Percentiles rank a stretch among this genome's conserved stretches.
Evolutionary conservation across 2,888 invertebrate species (phyloP).

Genomic region (Agriopis leucophaearia): DNA sequence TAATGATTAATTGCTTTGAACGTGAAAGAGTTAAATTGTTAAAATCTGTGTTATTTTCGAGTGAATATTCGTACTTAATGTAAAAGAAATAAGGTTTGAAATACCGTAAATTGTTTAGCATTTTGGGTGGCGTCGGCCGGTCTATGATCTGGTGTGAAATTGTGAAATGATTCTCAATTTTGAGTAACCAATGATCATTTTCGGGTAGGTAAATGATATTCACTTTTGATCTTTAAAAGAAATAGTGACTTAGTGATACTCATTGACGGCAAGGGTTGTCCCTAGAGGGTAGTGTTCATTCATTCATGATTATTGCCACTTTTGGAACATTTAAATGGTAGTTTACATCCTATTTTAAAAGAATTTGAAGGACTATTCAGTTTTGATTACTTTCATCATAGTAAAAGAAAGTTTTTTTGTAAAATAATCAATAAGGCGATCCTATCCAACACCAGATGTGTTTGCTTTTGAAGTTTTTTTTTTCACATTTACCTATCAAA

Average conservation of each 20-base stretch:
- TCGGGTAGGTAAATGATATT: slow-evolving; percentile 35
- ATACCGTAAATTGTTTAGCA: slow-evolving; percentile 48
- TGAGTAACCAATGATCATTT: slow-evolving; percentile 47
- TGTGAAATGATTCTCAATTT: slow-evolving; percentile 42
- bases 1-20: slow-evolving; percentile 80
- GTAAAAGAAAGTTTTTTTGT: not conserved
- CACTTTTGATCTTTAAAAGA: slow-evolving; percentile 33
- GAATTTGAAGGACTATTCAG: not conserved
- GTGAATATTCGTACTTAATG: slow-evolving; percentile 7
- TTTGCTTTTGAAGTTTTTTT: no score
- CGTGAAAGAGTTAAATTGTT: slow-evolving; percentile 46
- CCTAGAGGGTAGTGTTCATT: slow-evolving; percentile 30
- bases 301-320: slow-evolving; percentile 69
- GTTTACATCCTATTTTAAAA: slow-evolving; percentile 56
- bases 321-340: slow-evolving; percentile 60
- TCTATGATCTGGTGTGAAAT: slow-evolving; percentile 59
- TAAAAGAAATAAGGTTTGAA: slow-evolving; percentile 44
- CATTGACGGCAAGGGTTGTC: slow-evolving; percentile 58
- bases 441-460: no score
- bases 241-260: slow-evolving; percentile 53
- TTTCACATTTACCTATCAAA: no score
- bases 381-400: not conserved
- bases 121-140: slow-evolving; percentile 64
- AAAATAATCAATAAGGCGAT: no score
- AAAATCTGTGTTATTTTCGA: slow-evolving; percentile 5